Base-by-base conservation (phyloP, 2,113 vertebrate species). In the Gadus macrocephalus region DNA sequence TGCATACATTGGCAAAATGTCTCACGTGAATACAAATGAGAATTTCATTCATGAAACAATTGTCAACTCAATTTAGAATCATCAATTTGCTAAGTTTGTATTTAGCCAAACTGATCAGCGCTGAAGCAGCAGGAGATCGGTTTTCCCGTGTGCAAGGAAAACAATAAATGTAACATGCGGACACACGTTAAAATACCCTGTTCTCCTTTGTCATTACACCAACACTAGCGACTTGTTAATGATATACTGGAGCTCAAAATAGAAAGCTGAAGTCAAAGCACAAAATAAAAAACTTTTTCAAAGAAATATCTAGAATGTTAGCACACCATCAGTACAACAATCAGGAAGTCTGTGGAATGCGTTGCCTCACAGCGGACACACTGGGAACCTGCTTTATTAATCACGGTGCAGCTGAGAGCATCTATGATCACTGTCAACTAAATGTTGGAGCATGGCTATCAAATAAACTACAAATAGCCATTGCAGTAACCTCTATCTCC, bases 101-200 rank as follows among this genome's bases (percentile, higher is more conserved):
- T 62, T 15, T 27, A 3, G 67, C 65, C 53, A 12, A 63, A 15
- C 55, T n/a, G 3, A 20, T 53, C 15, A 55, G 14, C 53, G 15
- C 5, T 15, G 17, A 6, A 12, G 49, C 17, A 49, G n/a, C 16
- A 4, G 20, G 38, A 66, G 38, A 62, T 69, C 59, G 62, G 70
- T 78, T 78, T 77, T 20, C 25, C 61, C 53, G 62, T 75, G 78
- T 58, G 76, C 56, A 73, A 58, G n/a, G 55, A n/a, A 58, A 62
- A 62, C 19, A 77, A 80, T 38, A 74, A 20, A 78, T 67, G 6
- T 2, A 71, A 76, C 87, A 84, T 85, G 81, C 78, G 61, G 75
- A 70, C 71, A 64, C 64, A 28, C 66, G 78, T 70, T 66, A 64
- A 62, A 25, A 38, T 7, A 56, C 14, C 60, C 74, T 73, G 15